Conservation (phyloP, 2,888 invertebrate genomes). For the Ophion slaviceki region DNA sequence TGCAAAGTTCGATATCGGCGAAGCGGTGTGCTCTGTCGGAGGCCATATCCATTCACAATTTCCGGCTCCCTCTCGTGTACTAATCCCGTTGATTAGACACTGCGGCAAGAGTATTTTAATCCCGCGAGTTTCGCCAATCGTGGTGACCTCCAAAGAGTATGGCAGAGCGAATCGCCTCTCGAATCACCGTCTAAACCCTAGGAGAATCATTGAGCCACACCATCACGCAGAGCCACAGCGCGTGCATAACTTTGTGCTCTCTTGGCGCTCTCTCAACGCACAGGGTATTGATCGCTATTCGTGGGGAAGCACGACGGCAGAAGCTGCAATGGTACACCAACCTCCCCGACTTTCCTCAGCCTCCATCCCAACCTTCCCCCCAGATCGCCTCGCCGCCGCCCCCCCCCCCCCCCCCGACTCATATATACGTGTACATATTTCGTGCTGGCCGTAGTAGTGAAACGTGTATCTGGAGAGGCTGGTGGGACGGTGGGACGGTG, state of each 20-base stretch:
- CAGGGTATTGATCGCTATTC: slow-evolving; percentile 81
- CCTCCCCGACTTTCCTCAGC: slow-evolving; percentile 32
- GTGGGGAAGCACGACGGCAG: slow-evolving; percentile 65
- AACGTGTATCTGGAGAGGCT: slow-evolving; percentile 9
- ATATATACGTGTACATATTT: slow-evolving; percentile 44
- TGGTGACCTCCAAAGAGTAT: slow-evolving; percentile 23
- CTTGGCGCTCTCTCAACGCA: slow-evolving; percentile 73
- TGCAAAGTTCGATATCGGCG: too few species aligned
- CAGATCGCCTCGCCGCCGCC: neutral
- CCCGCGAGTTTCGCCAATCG: neutral
- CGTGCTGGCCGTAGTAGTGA: slow-evolving; percentile 29
- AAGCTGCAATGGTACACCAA: slow-evolving; percentile 60
- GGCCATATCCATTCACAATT: too few species aligned
- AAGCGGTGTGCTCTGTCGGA: too few species aligned
- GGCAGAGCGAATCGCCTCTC: neutral
- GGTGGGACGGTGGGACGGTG: slow-evolving; percentile 9
- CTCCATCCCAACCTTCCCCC: neutral
- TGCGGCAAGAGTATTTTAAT: neutral
- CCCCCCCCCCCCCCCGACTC: neutral
- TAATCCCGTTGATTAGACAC: slow-evolving; percentile 5
- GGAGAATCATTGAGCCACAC: neutral
- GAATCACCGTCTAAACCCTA: neutral
- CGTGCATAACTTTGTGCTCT: slow-evolving; percentile 80
- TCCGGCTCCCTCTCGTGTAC: too few species aligned
- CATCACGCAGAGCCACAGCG: slow-evolving; percentile 50